Conservation (phyloP, 1,140 invertebrate species). For the Drosophila melanogaster region Release_6_plus_ISO1_MT NT_033777.3:23096001-23096500, state of each 20-base stretch:
- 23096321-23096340: conserved; percentile 87
- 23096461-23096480: conserved; percentile 95
- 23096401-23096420: not conserved
- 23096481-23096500: conserved; percentile 93
- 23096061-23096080: conserved; percentile 89
- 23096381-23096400: not conserved
- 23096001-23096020: conserved; percentile 89
- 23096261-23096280: conserved; percentile 92
- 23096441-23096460: conserved; percentile 87
- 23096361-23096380: conserved; percentile 88
- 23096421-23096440: conserved; percentile 41
- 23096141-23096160: conserved; percentile 87
- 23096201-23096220: conserved; percentile 91
- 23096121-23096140: conserved; percentile 87
- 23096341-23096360: conserved; percentile 92
- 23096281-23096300: conserved; percentile 94
- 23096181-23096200: conserved; percentile 87
- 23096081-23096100: conserved; percentile 89
- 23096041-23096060: conserved; percentile 89
- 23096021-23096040: conserved; percentile 95
- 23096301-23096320: conserved; percentile 93
- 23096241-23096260: conserved; percentile 91
- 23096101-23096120: conserved; percentile 92
- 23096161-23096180: conserved; percentile 88
- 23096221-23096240: conserved; percentile 98